Evolutionary conservation across 2,797 vertebrate genomes (phyloP).

Genomic region (Hozukius guyotensis): DNA sequence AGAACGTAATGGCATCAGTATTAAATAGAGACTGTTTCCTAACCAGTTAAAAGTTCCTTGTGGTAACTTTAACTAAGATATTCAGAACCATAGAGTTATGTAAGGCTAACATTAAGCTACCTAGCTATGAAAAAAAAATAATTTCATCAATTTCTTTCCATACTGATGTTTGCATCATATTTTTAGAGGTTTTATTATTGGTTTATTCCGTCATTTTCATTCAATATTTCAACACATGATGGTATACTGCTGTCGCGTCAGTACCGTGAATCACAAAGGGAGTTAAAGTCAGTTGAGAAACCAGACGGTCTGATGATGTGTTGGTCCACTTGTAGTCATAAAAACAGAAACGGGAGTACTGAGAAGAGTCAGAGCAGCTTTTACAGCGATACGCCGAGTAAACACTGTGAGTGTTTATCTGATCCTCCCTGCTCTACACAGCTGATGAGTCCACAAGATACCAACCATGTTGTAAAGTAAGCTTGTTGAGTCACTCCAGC

Average conservation of each 20-base stretch:
- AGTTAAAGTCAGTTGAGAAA: constrained; percentile 14
- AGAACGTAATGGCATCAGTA: neutral
- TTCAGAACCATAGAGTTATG: neutral
- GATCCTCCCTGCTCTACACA: constrained; percentile 23
- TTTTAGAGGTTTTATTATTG: neutral
- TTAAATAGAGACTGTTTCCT: neutral
- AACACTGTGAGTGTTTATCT: constrained; percentile 17
- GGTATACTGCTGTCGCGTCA: neutral
- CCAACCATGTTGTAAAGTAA: neutral
- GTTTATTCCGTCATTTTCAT: neutral
- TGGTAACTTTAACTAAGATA: neutral
- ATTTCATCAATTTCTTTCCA: neutral
- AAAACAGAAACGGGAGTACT: constrained; percentile 14
- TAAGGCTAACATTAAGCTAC: neutral
- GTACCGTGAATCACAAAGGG: constrained; percentile 18
- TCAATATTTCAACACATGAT: neutral
- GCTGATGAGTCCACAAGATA: constrained; percentile 9
- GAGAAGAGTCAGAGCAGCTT: neutral
- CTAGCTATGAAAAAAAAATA: neutral
- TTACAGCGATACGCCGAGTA: constrained; percentile 5
- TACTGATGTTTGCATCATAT: neutral
- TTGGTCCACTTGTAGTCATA: neutral
- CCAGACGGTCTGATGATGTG: neutral
- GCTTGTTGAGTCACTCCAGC: neutral
- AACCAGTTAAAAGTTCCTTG: neutral